Evolutionary conservation across 2,888 invertebrate genomes (phyloP).

Genomic region (Operophtera brumata): DNA sequence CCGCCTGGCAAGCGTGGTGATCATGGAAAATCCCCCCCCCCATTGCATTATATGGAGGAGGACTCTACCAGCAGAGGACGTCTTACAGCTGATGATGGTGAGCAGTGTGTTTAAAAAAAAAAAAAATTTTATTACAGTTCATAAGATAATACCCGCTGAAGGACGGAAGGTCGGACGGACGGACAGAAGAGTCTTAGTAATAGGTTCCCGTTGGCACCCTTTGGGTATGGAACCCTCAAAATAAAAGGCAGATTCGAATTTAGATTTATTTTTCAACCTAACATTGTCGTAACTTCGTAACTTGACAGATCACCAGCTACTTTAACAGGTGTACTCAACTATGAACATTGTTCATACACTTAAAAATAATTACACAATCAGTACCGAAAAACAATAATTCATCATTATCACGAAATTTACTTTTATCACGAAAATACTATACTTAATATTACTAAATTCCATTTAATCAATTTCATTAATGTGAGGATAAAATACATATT

Average conservation of each 20-base stretch:
- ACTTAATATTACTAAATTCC: conserved; percentile 75
- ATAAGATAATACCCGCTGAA: too few species aligned
- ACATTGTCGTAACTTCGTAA: conserved; percentile 76
- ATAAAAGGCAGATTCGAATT: conserved; percentile 64
- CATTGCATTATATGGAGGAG: too few species aligned
- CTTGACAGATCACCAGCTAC: conserved; percentile 77
- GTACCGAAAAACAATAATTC: conserved; percentile 76
- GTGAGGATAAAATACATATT: conserved; percentile 40
- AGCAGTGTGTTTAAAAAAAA: too few species aligned
- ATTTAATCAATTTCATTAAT: conserved; percentile 66
- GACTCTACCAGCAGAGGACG: too few species aligned
- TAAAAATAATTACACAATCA: conserved; percentile 75
- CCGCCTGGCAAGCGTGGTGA: too few species aligned
- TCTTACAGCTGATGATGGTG: too few species aligned
- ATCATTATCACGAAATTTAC: conserved; percentile 77
- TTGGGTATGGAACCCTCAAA: too few species aligned
- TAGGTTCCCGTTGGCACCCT: too few species aligned
- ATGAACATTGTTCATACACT: conserved; percentile 79
- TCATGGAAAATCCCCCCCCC: too few species aligned
- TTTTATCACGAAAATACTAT: conserved; percentile 79
- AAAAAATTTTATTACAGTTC: too few species aligned
- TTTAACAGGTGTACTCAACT: conserved; percentile 75
- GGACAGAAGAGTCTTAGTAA: too few species aligned
- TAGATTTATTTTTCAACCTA: conserved; percentile 78
- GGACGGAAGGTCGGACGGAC: too few species aligned